These are phyloP conservation scores for Diorhabda carinulata DNA, from an alignment of 1,140 invertebrate species.

Conservation along the genomic window DNA sequence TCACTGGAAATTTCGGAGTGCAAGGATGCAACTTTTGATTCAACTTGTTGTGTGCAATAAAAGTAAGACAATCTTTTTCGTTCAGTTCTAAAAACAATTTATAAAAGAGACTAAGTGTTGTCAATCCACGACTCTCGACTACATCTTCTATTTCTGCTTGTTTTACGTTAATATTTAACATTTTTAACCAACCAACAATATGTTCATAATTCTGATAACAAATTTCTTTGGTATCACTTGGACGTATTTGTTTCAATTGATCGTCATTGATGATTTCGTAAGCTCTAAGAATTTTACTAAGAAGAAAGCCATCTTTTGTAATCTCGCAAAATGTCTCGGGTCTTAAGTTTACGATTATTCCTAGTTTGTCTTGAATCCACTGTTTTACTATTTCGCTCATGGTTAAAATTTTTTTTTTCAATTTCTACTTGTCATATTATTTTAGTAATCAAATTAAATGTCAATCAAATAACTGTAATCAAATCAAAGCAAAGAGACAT, in stretches of 20 bases:
- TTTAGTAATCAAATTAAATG: too few relatives aligned
- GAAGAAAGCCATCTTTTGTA: slow-evolving; percentile 47
- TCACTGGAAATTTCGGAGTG: slow-evolving; percentile 22
- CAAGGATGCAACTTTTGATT: slow-evolving; percentile 16
- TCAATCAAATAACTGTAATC: too few relatives aligned
- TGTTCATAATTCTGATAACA: slow-evolving; percentile 45
- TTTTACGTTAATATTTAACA: slow-evolving; percentile 50
- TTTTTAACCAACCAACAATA: slow-evolving; percentile 51
- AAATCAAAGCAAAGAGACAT: too few relatives aligned
- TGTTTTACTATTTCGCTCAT: slow-evolving; percentile 36
- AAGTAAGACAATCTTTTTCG: slow-evolving; percentile 45
- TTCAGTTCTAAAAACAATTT: slow-evolving; percentile 58
- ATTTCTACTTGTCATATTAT: neutral
- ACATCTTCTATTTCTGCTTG: slow-evolving; percentile 52
- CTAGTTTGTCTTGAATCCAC: slow-evolving; percentile 39
- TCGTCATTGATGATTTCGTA: slow-evolving; percentile 48
- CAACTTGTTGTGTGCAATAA: slow-evolving; percentile 22
- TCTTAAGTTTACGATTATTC: slow-evolving; percentile 32
- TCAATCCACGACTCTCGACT: slow-evolving; percentile 50
- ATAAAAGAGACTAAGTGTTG: slow-evolving; percentile 55
- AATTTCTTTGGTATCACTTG: slow-evolving; percentile 47
- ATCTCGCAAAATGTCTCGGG: slow-evolving; percentile 40
- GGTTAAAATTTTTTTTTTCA: neutral
- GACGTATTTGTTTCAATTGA: slow-evolving; percentile 40
- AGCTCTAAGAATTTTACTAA: slow-evolving; percentile 47